A percentile compares a stretch with the other conserved stretches of the same genome.
phyloP scores from a whole-genome alignment of 2,797 vertebrate genomes.

The Mallotus villosus region DNA sequence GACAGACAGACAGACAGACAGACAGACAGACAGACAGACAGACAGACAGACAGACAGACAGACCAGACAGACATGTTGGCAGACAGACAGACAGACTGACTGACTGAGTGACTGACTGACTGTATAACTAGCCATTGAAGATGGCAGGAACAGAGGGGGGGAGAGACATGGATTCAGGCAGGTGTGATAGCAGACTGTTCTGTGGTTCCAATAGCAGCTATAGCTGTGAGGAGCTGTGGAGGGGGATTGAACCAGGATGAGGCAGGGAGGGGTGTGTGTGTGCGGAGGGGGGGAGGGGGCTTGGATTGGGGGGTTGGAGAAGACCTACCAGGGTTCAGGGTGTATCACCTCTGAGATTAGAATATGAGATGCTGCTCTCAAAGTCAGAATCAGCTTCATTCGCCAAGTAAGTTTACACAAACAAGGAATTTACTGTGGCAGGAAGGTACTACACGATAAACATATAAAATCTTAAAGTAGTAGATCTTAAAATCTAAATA shows the following conservation, averaged over 20 bases:
- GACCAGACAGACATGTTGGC: too few species aligned
- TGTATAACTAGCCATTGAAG: constrained; percentile 36
- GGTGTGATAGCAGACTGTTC: constrained; percentile 64
- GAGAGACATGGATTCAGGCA: constrained; percentile 35
- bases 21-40: background rate
- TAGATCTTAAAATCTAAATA: too few species aligned
- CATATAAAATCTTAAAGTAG: too few species aligned
- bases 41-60: background rate
- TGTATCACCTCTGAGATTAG: constrained; percentile 79
- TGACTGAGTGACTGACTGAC: too few species aligned
- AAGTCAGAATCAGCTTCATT: too few species aligned
- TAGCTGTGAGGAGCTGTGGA: constrained; percentile 72
- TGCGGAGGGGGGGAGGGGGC: constrained; percentile 7
- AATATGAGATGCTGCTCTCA: constrained; percentile 70
- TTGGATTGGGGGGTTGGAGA: constrained; percentile 12
- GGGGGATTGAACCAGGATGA: constrained; percentile 75
- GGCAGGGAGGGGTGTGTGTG: background rate
- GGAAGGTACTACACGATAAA: too few species aligned
- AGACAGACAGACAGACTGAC: too few species aligned
- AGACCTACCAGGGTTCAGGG: constrained; percentile 71
- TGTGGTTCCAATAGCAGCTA: constrained; percentile 66
- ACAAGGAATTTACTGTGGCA: too few species aligned
- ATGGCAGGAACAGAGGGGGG: constrained; percentile 44
- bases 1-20: background rate
- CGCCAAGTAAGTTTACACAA: too few species aligned